Percentiles rank a stretch among this genome's conserved stretches.
Evolutionary conservation across 2,888 invertebrate genomes (phyloP).

Genomic region (Matsumyia berberina): DNA sequence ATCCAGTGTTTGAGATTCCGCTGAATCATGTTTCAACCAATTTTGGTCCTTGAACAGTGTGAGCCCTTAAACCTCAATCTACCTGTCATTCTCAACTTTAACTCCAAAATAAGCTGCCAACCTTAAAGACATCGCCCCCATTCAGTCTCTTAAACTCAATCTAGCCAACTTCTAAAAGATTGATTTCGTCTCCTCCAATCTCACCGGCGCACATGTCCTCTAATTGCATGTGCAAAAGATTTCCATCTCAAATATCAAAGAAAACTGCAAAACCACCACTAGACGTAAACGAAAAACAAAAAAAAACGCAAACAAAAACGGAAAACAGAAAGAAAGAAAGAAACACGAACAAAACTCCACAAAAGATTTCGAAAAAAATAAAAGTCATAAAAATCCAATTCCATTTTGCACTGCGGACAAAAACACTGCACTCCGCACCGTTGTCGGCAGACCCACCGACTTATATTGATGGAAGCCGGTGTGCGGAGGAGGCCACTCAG

Average conservation of each 20-base stretch:
- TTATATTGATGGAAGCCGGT: slow-evolving; percentile 41
- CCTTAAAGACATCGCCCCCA: no score
- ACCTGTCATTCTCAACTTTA: no score
- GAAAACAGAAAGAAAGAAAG: not conserved
- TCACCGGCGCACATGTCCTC: slow-evolving; percentile 42
- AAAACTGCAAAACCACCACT: slow-evolving; percentile 52
- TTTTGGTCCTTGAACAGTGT: no score
- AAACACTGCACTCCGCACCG: slow-evolving; percentile 62
- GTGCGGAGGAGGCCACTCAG: slow-evolving; percentile 69
- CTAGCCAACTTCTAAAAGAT: slow-evolving; percentile 16
- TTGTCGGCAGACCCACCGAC: no score
- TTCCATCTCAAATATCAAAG: slow-evolving; percentile 69
- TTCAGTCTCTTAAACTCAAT: not conserved
- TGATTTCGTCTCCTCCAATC: slow-evolving; percentile 34
- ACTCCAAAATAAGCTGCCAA: no score
- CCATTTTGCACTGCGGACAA: slow-evolving; percentile 71
- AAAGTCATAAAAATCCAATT: slow-evolving; percentile 71
- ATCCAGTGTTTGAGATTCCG: no score
- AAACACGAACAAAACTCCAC: slow-evolving; percentile 21
- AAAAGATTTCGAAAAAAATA: slow-evolving; percentile 56
- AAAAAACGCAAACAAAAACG: slow-evolving; percentile 31
- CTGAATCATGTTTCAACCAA: no score
- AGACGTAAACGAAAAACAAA: slow-evolving; percentile 49
- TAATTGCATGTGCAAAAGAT: slow-evolving; percentile 62
- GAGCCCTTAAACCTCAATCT: no score